Evolutionary conservation across 2,888 invertebrate species (phyloP), one percentile per base, ranked within the genome.

Genomic region (Hydrotaea cyrtoneurina): DNA sequence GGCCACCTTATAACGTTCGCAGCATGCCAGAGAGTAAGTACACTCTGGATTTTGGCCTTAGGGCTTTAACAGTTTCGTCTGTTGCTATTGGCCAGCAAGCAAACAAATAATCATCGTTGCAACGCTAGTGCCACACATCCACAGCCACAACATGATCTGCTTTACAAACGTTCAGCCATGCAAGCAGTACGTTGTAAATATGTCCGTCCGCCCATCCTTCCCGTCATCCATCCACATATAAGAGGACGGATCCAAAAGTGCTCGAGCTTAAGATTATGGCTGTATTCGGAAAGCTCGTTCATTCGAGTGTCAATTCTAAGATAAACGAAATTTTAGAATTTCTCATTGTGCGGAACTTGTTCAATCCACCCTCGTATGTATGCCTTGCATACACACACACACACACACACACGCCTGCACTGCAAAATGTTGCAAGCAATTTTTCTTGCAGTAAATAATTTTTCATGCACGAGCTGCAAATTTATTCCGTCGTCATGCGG

Each of bases 391-490:
- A n/a, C n/a, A 66, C 66, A 66, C 66, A 19, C 10, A 19, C 3
- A n/a, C 17, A 17, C 36, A n/a, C 10, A 23, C 15, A 36, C 17
- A 66, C 46, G 39, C 5, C 43, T 76, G 57, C 23, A 23, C 26
- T 53, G n/a, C 7, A 64, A 59, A 80, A 80, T 57, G 83, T 86
- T 82, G 85, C 84, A 85, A 86, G 85, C 83, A 80, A 86, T 87
- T 86, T 87, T 86, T 86, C 86, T 85, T 86, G 78, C 80, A 86
- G 86, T 86, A 85, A 83, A 87, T 87, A 86, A 87, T 87, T 86
- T 86, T 87, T 87, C 86, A 87, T 86, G 84, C 84, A 85, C 84
- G 84, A 81, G 46, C 69, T 69, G 84, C 55, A 79, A 85, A 85
- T 82, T 85, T 85, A 79, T 82, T 82, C 76, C 66, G 73, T 79